Evolutionary conservation across 2,888 invertebrate species (phyloP).

Genomic region (Caenorhabditis sp.): DNA sequence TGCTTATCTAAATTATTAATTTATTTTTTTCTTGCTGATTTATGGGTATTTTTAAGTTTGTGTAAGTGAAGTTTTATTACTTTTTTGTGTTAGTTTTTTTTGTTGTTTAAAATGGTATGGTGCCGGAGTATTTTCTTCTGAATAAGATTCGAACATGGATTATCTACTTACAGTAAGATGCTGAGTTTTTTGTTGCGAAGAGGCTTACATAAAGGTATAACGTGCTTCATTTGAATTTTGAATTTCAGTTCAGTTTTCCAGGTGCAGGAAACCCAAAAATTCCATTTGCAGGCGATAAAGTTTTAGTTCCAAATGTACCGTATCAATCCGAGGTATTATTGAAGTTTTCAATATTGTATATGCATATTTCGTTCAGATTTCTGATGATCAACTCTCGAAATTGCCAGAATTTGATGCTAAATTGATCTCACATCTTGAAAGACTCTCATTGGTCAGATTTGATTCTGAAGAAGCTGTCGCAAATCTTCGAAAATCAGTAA

Average conservation of each 20-base stretch:
- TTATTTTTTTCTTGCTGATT: not conserved
- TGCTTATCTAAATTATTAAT: conserved; percentile 14
- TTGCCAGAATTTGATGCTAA: conserved; percentile 42
- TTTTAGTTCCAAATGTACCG: conserved; percentile 20
- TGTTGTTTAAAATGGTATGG: not conserved
- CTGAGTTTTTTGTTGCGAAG: too few species aligned
- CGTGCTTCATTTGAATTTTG: not conserved
- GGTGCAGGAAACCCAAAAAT: conserved; percentile 17
- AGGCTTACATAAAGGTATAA: too few species aligned
- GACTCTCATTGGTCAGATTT: conserved; percentile 49
- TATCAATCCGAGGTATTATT: conserved; percentile 31
- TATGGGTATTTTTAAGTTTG: not conserved
- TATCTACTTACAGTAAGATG: too few species aligned
- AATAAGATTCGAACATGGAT: too few species aligned
- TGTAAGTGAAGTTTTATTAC: not conserved
- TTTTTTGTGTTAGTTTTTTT: too few species aligned
- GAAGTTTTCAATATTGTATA: too few species aligned
- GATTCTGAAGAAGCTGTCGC: conserved; percentile 51
- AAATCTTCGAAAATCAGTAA: conserved; percentile 41
- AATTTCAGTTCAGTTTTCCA: too few species aligned
- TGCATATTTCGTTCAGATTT: conserved; percentile 41
- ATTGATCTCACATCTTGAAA: conserved; percentile 47
- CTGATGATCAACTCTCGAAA: conserved; percentile 11
- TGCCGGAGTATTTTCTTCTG: not conserved
- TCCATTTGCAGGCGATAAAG: conserved; percentile 29